Evolutionary conservation across 2,113 vertebrate genomes (phyloP), one percentile per base, ranked within the genome.

Genomic region (Clupea harengus): DNA sequence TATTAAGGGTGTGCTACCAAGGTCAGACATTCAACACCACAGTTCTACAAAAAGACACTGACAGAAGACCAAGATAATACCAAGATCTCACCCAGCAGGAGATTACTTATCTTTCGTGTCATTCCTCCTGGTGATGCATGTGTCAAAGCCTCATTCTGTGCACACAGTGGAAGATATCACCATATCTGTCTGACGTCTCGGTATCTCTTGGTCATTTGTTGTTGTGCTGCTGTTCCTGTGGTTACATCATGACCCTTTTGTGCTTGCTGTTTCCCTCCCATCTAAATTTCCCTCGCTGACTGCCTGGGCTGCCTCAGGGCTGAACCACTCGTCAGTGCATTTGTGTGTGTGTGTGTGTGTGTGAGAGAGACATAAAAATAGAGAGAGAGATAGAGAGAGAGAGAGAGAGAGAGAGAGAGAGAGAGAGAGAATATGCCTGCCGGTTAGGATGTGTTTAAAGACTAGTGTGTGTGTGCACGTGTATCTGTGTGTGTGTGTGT

Each of bases 241-340:
- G 85, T 88, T 86, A 88, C 84, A 86, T 88, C 83, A 88, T 39
- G 75, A 47, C 57, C 83, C 83, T 72, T 84, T 86, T 88, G 87
- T 88, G 82, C 49, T 78, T 78, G 82, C 50, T 89, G 82, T 80
- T 88, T 88, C 60, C 44, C 44, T 81, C 45, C 1, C 81, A 22
- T 15, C 44, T 47, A 44, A 45, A 67, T 88, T 20, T 82, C 81
- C 80, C 60, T 60, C 82, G 57, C 81, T 82, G 50, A 54, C 83
- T 83, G 22, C 83, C 84, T 78, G 57, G 25, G 47, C 28, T 86
- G 49, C 83, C 60, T 86, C 44, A 83, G 83, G 64, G 50, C 72
- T 82, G 32, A 45, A 83, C 32, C 57, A 75, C 25, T 17, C 67
- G 20, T 15, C 25, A 17, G 18, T 22, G 54, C 18, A 22, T 60